Base-by-base conservation (phyloP, 2,113 vertebrate species). In the Saguinus imperator region DNA sequence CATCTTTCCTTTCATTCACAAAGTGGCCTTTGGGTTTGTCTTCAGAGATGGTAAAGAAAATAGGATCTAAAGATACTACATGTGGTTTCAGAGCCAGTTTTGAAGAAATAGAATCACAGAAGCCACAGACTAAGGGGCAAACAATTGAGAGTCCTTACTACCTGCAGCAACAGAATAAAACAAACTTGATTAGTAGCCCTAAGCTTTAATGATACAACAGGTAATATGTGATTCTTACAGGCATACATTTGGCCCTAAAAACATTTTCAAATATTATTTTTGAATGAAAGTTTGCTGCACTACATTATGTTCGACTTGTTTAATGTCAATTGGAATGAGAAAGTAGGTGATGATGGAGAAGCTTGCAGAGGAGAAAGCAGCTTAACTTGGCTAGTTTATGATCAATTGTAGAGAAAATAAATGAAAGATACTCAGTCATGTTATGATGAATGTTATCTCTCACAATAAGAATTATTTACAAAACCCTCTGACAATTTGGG, bases 391-490 rank as follows among this genome's bases (percentile, higher is more conserved):
- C 16, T 87, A 73, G 10, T 40, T 4, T 21, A 11, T 13, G n/a
- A 92, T 61, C 75, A 75, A 16, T 0, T 81, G 23, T 80, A 64
- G 35, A 64, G 35, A 50, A 93, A 79, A 84, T 76, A 6, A 80
- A 94, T 70, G n/a, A 58, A 82, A 87, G 45, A 2, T 16, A 77
- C 29, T 72, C 1, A 11, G 16, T 52, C n/a, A 52, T 27, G 10
- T 80, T 84, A 52, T 70, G 18, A 83, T 96, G 21, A 66, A 85
- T 87, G 81, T 50, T 37, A 20, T 45, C 70, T 70, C 37, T 80
- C 25, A 35, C 9, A 48, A 45, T 93, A n/a, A 91, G 40, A 27
- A 89, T 84, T 89, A 70, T 89, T 85, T 94, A 73, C 11, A 94
- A 81, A 91, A 70, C 23, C 2, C 8, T 82, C 58, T 68, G 16